phyloP scores from a whole-genome alignment of 2,888 invertebrate species.

The Andrena flavipes region DNA sequence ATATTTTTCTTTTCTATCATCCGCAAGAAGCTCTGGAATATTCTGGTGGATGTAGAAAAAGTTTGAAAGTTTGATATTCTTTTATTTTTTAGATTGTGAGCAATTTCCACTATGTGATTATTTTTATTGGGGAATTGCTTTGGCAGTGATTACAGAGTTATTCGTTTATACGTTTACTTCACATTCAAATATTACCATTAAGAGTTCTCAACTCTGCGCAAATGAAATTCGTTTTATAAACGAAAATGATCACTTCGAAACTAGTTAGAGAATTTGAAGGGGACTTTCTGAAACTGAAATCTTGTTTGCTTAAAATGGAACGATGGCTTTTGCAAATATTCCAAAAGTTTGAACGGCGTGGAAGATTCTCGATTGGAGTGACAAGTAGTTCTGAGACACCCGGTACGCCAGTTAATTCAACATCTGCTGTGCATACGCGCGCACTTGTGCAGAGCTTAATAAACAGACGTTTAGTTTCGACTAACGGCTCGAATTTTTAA shows the following conservation, averaged over 20 bases:
- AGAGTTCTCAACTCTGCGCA: not conserved
- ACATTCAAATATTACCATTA: not conserved
- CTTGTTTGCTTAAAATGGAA: not conserved
- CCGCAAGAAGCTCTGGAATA: too few relatives aligned
- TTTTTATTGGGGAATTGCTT: not conserved
- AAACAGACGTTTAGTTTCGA: conserved; percentile 18
- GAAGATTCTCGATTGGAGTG: not conserved
- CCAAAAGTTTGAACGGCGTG: not conserved
- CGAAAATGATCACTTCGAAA: not conserved
- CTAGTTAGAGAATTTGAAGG: not conserved
- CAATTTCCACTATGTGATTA: too few relatives aligned
- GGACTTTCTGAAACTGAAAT: not conserved
- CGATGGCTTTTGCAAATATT: not conserved
- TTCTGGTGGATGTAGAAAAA: too few relatives aligned
- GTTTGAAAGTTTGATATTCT: too few relatives aligned
- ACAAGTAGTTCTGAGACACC: not conserved
- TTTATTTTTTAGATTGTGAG: too few relatives aligned
- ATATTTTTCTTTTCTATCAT: too few relatives aligned
- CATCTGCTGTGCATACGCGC: conserved; percentile 41
- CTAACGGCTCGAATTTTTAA: not conserved
- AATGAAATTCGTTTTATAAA: conserved; percentile 6
- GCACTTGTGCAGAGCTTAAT: conserved; percentile 2
- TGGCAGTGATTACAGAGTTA: not conserved
- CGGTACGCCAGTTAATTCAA: conserved; percentile 13
- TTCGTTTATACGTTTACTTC: not conserved